Conservation (phyloP, 2,888 invertebrate species). For the Tenthredo distinguenda region DNA sequence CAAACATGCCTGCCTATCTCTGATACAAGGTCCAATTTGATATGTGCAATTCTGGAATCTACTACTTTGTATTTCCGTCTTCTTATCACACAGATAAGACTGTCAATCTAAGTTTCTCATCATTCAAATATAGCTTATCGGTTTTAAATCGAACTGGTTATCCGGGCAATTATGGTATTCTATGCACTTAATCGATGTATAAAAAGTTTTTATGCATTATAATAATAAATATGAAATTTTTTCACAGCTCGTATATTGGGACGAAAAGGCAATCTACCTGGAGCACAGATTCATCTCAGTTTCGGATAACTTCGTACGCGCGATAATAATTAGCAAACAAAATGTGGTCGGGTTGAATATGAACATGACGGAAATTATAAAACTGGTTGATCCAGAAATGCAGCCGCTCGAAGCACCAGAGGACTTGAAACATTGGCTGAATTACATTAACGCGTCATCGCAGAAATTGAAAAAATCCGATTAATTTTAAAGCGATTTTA, state of each 20-base stretch:
- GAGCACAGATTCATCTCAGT: slow-evolving; percentile 89
- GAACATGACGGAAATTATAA: slow-evolving; percentile 65
- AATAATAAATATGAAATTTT: slow-evolving; percentile 52
- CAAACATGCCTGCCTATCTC: not conserved
- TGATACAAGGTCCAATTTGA: not conserved
- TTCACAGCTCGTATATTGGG: slow-evolving; percentile 88
- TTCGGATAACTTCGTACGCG: slow-evolving; percentile 88
- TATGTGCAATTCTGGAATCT: not conserved
- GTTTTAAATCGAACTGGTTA: not conserved
- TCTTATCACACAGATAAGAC: not conserved
- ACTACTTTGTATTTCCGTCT: not conserved
- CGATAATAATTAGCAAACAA: slow-evolving; percentile 87
- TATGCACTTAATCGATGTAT: not conserved
- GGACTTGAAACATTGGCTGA: slow-evolving; percentile 86
- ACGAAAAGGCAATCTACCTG: slow-evolving; percentile 88
- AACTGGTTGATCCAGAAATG: slow-evolving; percentile 75
- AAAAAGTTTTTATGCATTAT: not conserved
- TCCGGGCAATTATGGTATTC: too few species aligned
- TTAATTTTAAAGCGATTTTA: slow-evolving; percentile 63
- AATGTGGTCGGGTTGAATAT: slow-evolving; percentile 84
- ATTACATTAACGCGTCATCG: slow-evolving; percentile 86
- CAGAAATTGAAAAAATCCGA: slow-evolving; percentile 85
- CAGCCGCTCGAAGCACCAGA: slow-evolving; percentile 84
- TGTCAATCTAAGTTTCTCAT: not conserved
- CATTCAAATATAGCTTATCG: not conserved